phyloP scores from a whole-genome alignment of 2,797 vertebrate species.

The Sebastes nivosus region DNA sequence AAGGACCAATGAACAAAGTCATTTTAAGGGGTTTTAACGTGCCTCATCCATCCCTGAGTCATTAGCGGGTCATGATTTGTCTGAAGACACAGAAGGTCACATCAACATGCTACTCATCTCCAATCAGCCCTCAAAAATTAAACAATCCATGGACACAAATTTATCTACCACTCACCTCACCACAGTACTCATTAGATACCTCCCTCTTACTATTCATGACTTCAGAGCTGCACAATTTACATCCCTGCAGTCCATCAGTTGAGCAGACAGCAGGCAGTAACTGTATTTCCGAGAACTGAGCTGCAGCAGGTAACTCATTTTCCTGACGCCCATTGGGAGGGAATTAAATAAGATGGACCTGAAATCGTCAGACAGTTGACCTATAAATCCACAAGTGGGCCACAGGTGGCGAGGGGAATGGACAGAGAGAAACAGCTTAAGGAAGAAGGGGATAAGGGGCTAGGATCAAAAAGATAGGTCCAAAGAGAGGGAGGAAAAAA shows the following conservation, averaged over 20 bases:
- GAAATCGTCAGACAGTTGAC: slow-evolving; percentile 66
- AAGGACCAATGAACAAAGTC: neutral
- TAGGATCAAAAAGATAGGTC: slow-evolving; percentile 26
- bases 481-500: neutral
- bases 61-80: slow-evolving; percentile 21
- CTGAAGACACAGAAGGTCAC: neutral
- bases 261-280: slow-evolving; percentile 36
- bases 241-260: slow-evolving; percentile 34
- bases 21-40: neutral
- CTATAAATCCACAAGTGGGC: slow-evolving; percentile 72
- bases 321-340: slow-evolving; percentile 38
- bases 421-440: slow-evolving; percentile 31
- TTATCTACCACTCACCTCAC: neutral
- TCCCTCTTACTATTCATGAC: slow-evolving; percentile 24
- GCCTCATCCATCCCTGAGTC: neutral
- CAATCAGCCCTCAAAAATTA: slow-evolving; percentile 1
- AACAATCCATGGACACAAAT: neutral
- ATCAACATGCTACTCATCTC: slow-evolving; percentile 12
- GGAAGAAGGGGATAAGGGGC: slow-evolving; percentile 16
- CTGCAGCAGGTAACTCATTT: slow-evolving; percentile 49
- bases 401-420: slow-evolving; percentile 27
- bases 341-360: slow-evolving; percentile 66
- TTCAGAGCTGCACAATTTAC: slow-evolving; percentile 34
- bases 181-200: slow-evolving; percentile 6
- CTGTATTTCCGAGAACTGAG: slow-evolving; percentile 32